These are phyloP conservation scores for Portevinia maculata DNA, from an alignment of 2,888 invertebrate species.

Conservation along the genomic window DNA sequence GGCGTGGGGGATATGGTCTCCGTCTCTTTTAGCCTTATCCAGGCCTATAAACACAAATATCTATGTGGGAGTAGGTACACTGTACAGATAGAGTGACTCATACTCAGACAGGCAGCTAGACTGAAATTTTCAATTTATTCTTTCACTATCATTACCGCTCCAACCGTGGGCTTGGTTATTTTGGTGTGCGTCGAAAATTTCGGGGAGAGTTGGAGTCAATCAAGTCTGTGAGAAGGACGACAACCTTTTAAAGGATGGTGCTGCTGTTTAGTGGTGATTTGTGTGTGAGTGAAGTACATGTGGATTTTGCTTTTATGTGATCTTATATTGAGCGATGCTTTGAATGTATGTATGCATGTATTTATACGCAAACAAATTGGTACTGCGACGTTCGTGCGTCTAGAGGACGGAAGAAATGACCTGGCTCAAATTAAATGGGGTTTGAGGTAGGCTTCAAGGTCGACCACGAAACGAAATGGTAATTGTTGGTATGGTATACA, in stretches of 20 bases:
- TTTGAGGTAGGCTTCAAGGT: constrained; percentile 68
- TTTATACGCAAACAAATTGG: neutral
- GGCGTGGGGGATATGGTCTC: neutral
- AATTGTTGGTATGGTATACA: too few relatives aligned
- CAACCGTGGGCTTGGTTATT: neutral
- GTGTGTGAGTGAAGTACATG: constrained; percentile 6
- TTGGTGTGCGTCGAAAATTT: neutral
- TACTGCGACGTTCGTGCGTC: constrained; percentile 41
- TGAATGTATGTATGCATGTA: neutral
- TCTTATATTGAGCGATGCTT: neutral
- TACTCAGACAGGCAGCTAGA: constrained; percentile 19
- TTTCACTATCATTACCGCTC: neutral
- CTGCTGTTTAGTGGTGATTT: constrained; percentile 13
- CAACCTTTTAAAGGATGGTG: constrained; percentile 59
- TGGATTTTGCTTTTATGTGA: constrained; percentile 15
- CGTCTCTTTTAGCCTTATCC: neutral
- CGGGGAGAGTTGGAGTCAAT: neutral
- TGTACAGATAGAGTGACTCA: constrained; percentile 9
- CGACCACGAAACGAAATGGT: constrained; percentile 23
- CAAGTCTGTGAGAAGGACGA: constrained; percentile 59
- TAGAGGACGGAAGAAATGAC: constrained; percentile 61
- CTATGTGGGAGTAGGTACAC: constrained; percentile 1
- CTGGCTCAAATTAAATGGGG: constrained; percentile 51
- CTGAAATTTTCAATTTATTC: constrained; percentile 12
- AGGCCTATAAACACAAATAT: neutral